A percentile compares a stretch with the other conserved stretches of the same genome.
These are phyloP conservation scores for Tethea ocularis DNA, from an alignment of 2,888 invertebrate genomes.

Conservation along the genomic window DNA sequence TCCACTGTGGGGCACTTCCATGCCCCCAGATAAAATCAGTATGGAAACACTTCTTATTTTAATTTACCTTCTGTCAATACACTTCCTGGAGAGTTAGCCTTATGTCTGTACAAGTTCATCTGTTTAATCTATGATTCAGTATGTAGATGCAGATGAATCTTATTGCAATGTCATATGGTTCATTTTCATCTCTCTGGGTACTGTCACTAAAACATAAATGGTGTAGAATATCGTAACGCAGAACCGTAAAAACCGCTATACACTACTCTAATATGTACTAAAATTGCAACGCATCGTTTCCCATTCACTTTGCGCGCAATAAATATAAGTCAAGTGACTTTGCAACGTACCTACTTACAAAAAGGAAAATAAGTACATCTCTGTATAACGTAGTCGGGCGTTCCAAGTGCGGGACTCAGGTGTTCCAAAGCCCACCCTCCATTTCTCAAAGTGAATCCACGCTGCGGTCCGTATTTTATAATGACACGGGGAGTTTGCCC, in stretches of 20 bases:
- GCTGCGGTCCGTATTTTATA: constrained; percentile 77
- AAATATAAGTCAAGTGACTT: constrained; percentile 55
- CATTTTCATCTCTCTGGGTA: too few relatives aligned
- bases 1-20: too few relatives aligned
- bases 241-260: background rate
- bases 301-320: constrained; percentile 35
- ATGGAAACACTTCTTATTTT: too few relatives aligned
- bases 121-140: too few relatives aligned
- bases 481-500: constrained; percentile 74
- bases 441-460: constrained; percentile 81
- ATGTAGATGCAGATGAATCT: too few relatives aligned
- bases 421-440: constrained; percentile 65
- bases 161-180: too few relatives aligned
- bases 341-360: constrained; percentile 46
- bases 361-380: constrained; percentile 46
- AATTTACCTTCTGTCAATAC: too few relatives aligned
- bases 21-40: too few relatives aligned
- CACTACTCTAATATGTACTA: constrained; percentile 23
- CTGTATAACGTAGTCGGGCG: constrained; percentile 42
- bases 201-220: too few relatives aligned
- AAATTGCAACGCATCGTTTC: constrained; percentile 20
- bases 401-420: constrained; percentile 59
- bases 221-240: too few relatives aligned
- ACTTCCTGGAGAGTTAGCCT: too few relatives aligned
- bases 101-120: too few relatives aligned